Evolutionary conservation across 2,888 invertebrate species (phyloP).

Genomic region (Latheticus oryzae): DNA sequence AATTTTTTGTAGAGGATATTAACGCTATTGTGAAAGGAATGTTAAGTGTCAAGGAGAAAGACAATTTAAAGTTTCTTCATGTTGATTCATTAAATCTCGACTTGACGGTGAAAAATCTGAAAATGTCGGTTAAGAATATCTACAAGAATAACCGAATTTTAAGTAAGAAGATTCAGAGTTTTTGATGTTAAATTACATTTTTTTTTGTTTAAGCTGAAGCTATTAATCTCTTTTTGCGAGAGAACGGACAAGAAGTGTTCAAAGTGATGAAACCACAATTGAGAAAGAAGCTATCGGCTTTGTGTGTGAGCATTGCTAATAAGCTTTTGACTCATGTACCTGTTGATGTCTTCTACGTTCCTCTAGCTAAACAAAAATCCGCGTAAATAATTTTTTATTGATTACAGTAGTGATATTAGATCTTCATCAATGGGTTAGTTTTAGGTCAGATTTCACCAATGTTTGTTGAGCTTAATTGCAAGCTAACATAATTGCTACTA

Average conservation of each 20-base stretch:
- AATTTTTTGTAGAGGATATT: conserved; percentile 69
- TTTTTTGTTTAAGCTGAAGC: conserved; percentile 71
- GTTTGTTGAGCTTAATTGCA: no score
- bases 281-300: conserved; percentile 72
- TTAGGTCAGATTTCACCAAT: no score
- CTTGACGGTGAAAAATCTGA: conserved; percentile 71
- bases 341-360: conserved; percentile 70
- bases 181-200: neutral
- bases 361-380: conserved; percentile 47
- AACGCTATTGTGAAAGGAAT: conserved; percentile 71
- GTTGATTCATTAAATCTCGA: conserved; percentile 73
- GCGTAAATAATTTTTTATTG: neutral
- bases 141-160: conserved; percentile 78
- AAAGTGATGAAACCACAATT: conserved; percentile 78
- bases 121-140: conserved; percentile 75
- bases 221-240: conserved; percentile 76
- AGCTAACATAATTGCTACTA: no score
- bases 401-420: no score
- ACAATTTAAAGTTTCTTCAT: conserved; percentile 69
- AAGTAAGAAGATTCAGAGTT: conserved; percentile 69
- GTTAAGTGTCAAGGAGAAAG: conserved; percentile 66
- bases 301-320: conserved; percentile 75
- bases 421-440: no score
- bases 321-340: conserved; percentile 75
- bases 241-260: conserved; percentile 77